Evolutionary conservation across 2,888 invertebrate species (phyloP), one percentile per base, ranked within the genome.

Genomic region (Papilio demoleus): DNA sequence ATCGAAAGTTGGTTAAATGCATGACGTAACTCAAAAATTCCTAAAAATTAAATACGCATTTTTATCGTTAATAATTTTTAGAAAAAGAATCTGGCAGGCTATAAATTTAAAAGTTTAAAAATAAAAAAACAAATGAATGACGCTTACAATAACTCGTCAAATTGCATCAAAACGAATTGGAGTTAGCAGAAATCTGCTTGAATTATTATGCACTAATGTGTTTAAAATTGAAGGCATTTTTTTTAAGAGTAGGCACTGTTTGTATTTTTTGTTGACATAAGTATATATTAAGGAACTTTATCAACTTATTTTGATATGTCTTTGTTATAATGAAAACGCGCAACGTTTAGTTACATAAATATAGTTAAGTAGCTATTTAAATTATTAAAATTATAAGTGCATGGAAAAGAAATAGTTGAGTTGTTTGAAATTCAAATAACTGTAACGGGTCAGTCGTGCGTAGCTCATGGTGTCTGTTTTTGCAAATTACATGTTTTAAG

Each of bases 341-440:
- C n/a, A n/a, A 42, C 8, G 42, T 42, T 17, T 42, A 8, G 40
- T 31, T 38, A n/a, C 5, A 38, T 38, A 19, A n/a, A 62, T 9
- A 27, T 50, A 67, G n/a, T 27, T 31, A 9, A 17, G n/a, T 31
- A 56, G 31, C 53, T n/a, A 53, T 53, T 17, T 31, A 56, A 0
- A 31, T 4, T 38, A 9, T 31, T 17, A 4, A 56, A 27, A n/a
- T 61, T 61, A 53, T 42, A 40, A 45, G 17, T 62, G 22, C 42
- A n/a, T 61, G n/a, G 17, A 58, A 63, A 53, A 42, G 38, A 63
- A 47, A 59, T 53, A 61, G 61, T 36, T 65, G 31, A 60, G 65
- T 61, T 36, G 56, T 61, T 69, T 45, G 36, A 27, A 69, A 65
- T 69, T 61, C 45, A 69, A 69, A 69, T 56, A 65, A 42, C 60